Evolutionary conservation across 2,888 invertebrate species (phyloP).

Genomic region (Vandiemenella viatica): DNA sequence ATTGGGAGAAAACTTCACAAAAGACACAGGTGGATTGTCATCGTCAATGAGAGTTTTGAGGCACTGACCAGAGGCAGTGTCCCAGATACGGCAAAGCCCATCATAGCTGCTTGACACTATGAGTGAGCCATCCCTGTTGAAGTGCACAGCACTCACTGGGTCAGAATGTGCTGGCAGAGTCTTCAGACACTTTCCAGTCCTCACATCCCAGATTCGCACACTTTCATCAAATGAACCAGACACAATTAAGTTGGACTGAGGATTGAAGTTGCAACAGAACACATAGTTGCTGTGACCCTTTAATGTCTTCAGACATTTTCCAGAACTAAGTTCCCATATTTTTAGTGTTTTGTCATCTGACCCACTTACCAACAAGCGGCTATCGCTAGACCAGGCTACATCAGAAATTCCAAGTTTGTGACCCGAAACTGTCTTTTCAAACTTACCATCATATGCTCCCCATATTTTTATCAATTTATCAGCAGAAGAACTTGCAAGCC

Average conservation of each 20-base stretch:
- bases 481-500: constrained; percentile 95
- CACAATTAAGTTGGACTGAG: constrained; percentile 96
- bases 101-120: constrained; percentile 99
- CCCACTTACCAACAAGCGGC: constrained; percentile 78
- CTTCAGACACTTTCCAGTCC: constrained; percentile 94
- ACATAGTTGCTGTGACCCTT: constrained; percentile 99
- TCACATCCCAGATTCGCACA: constrained; percentile 97
- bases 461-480: constrained; percentile 97
- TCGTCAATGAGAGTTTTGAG: constrained; percentile 97
- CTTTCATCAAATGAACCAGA: constrained; percentile 99
- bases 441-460: constrained; percentile 98
- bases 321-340: constrained; percentile 92
- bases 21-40: constrained; percentile 98
- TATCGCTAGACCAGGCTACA: constrained; percentile 97
- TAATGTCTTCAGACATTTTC: constrained; percentile 91
- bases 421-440: constrained; percentile 94
- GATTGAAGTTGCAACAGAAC: constrained; percentile 99
- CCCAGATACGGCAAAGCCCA: constrained; percentile 98
- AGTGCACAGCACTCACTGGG: constrained; percentile 97
- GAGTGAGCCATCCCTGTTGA: constrained; percentile 94
- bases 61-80: constrained; percentile 97
- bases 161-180: constrained; percentile 98
- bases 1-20: constrained; percentile 98
- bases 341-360: constrained; percentile 91
- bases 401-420: constrained; percentile 98